Evolutionary conservation across 2,113 vertebrate species (phyloP).

Genomic region (Gymnorhina tibicen): DNA sequence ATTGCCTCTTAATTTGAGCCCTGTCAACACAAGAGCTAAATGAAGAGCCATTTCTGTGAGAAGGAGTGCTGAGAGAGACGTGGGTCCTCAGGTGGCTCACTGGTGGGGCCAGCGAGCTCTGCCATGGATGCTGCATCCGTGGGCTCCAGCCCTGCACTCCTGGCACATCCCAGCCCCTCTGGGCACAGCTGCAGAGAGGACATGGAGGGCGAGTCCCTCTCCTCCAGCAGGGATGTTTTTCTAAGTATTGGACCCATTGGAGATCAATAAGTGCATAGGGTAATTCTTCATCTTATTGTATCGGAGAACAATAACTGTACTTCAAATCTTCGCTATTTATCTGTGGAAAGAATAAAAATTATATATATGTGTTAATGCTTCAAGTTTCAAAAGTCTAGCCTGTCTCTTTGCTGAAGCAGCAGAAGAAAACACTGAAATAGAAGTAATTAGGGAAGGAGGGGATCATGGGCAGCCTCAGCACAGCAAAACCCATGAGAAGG

Average conservation of each 20-base stretch:
- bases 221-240: background rate
- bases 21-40: background rate
- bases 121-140: rapidly evolving
- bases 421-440: background rate
- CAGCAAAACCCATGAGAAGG: background rate
- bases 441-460: background rate
- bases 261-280: background rate
- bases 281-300: background rate
- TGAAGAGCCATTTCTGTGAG: background rate
- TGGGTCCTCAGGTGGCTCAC: background rate
- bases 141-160: background rate
- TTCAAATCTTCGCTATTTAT: background rate
- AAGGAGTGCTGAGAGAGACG: background rate
- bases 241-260: background rate
- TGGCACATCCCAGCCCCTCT: rapidly evolving
- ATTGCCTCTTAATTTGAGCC: conserved; percentile 25
- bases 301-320: background rate
- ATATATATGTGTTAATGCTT: background rate
- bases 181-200: rapidly evolving
- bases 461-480: background rate
- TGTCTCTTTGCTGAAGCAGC: background rate
- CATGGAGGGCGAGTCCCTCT: background rate
- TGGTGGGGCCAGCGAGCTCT: background rate
- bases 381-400: background rate
- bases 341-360: background rate